Evolutionary conservation across 2,797 vertebrate genomes (phyloP).

Genomic region (Pempheris klunzingeri): DNA sequence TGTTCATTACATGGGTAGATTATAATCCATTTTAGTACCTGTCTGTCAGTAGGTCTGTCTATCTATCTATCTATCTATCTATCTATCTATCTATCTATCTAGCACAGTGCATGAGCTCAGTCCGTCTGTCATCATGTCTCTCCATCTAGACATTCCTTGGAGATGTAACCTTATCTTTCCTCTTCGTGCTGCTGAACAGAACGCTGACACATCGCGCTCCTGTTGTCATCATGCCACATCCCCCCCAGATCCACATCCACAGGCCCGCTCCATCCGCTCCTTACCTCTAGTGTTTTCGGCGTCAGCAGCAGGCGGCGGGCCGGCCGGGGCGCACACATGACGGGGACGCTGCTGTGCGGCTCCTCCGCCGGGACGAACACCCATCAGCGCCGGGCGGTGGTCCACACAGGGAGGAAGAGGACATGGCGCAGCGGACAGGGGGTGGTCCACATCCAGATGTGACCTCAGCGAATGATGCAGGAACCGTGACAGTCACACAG

Average conservation of each 20-base stretch:
- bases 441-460: background rate
- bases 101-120: too few species aligned
- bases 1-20: background rate
- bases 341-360: background rate
- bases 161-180: background rate
- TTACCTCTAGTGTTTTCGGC: conserved; percentile 26
- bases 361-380: background rate
- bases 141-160: background rate
- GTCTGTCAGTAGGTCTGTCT: conserved; percentile 33
- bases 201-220: background rate
- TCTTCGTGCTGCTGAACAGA: background rate
- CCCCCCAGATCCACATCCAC: background rate
- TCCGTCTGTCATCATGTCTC: background rate
- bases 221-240: background rate
- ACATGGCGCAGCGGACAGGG: conserved; percentile 2
- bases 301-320: conserved; percentile 25
- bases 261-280: background rate
- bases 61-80: conserved; percentile 33
- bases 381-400: conserved; percentile 3
- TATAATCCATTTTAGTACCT: background rate
- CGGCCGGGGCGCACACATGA: conserved; percentile 20
- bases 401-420: background rate
- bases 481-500: background rate
- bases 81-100: background rate
- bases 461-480: too few species aligned